phyloP scores from a whole-genome alignment of 1,140 invertebrate genomes.

The Pachyrhynchus sulphureomaculatus region DNA sequence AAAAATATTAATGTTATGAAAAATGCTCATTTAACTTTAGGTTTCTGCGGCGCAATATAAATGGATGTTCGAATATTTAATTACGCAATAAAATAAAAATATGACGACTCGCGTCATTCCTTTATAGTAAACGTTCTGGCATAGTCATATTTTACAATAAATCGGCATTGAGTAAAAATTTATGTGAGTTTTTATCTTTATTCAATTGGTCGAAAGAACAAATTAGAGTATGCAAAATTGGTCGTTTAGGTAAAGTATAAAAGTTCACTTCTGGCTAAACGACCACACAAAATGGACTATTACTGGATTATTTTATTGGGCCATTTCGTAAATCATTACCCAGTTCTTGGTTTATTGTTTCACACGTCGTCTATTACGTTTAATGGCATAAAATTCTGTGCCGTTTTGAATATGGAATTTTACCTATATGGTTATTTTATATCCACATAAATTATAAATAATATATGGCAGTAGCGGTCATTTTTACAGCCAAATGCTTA shows the following conservation, averaged over 20 bases:
- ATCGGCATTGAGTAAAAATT: constrained; percentile 1
- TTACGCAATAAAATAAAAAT: constrained; percentile 1
- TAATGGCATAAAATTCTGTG: background rate
- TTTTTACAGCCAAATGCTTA: too few relatives aligned
- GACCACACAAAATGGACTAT: constrained; percentile 18
- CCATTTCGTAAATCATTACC: constrained; percentile 20
- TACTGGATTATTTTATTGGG: constrained; percentile 20
- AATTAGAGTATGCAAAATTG: constrained; percentile 13
- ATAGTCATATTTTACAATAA: constrained; percentile 9
- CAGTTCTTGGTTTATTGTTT: constrained; percentile 13
- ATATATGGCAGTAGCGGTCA: too few relatives aligned
- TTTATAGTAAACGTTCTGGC: background rate
- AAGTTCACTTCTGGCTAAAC: constrained; percentile 15
- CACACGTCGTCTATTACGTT: constrained; percentile 5
- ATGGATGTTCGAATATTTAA: too few relatives aligned
- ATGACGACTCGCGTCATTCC: background rate
- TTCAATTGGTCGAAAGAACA: constrained; percentile 18
- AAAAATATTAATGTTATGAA: too few relatives aligned
- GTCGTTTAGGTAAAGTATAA: constrained; percentile 5
- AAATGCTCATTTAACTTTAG: too few relatives aligned
- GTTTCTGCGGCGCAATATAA: too few relatives aligned
- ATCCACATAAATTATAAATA: too few relatives aligned
- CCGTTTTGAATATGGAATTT: too few relatives aligned
- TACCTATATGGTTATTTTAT: too few relatives aligned
- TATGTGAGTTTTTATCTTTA: constrained; percentile 7